Percentiles rank a stretch among this genome's conserved stretches.
phyloP scores from a whole-genome alignment of 2,113 vertebrate species.

The Regulus satrapa region DNA sequence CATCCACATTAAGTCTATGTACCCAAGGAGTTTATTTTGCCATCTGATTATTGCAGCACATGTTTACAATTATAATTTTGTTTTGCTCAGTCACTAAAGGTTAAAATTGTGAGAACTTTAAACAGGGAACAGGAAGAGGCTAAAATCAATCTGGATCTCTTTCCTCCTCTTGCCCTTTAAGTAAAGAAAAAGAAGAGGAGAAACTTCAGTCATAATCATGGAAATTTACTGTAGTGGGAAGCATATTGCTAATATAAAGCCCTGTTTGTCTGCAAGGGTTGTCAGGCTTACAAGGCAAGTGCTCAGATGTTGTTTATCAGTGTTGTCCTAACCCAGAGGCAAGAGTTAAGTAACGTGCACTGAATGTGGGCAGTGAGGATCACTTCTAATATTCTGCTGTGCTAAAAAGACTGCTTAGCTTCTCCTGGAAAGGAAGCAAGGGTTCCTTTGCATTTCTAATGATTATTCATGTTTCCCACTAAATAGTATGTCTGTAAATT shows the following conservation, averaged over 20 bases:
- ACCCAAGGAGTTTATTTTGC: background rate
- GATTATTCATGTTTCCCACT: background rate
- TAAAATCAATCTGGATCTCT: background rate
- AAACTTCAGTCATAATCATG: background rate
- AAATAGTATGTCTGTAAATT: background rate
- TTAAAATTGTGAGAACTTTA: background rate
- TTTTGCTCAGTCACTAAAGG: background rate
- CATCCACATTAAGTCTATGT: background rate
- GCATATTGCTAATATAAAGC: background rate
- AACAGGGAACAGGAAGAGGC: background rate
- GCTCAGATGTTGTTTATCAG: constrained; percentile 18
- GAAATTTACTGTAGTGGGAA: background rate
- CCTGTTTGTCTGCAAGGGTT: background rate
- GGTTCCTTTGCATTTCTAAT: background rate
- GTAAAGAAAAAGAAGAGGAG: background rate
- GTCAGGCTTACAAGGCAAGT: background rate
- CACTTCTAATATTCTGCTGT: rapidly evolving
- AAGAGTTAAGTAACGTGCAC: background rate
- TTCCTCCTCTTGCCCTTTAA: background rate
- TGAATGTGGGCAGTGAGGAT: background rate
- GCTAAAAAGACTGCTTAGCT: background rate
- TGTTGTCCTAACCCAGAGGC: background rate
- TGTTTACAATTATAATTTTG: background rate
- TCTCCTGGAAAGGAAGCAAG: background rate
- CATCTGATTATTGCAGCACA: background rate